Percentiles rank a stretch among this genome's conserved stretches.
Evolutionary conservation across 1,140 invertebrate genomes (phyloP).

Genomic region (Temnothorax longispinosus): DNA sequence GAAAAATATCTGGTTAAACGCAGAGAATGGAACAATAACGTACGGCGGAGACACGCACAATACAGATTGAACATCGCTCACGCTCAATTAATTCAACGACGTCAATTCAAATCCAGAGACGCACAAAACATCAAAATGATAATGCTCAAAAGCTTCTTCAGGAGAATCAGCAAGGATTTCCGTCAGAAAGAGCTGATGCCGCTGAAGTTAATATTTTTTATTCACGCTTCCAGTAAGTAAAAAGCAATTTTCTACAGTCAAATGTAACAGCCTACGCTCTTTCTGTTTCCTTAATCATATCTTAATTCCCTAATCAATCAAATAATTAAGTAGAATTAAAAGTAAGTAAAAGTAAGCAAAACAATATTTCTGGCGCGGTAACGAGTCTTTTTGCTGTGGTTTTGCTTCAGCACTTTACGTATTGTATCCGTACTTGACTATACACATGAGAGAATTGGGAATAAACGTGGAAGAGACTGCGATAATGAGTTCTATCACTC

Average conservation of each 20-base stretch:
- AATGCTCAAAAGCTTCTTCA: conserved; percentile 88
- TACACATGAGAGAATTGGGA: conserved; percentile 94
- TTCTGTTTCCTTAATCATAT: background rate
- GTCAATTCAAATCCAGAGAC: background rate
- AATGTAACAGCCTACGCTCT: background rate
- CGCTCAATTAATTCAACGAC: background rate
- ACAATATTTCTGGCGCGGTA: background rate
- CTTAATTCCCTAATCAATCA: background rate
- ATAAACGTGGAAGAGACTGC: conserved; percentile 94
- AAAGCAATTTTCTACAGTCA: background rate
- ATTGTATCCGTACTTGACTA: conserved; percentile 93
- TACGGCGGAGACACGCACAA: background rate
- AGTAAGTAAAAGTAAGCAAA: background rate
- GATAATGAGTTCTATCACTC: conserved; percentile 94
- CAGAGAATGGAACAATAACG: conserved; percentile 50
- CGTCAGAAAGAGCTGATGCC: conserved; percentile 90
- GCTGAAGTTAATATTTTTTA: conserved; percentile 91
- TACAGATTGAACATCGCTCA: background rate
- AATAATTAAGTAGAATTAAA: background rate
- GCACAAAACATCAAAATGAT: conserved; percentile 83
- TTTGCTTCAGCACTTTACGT: conserved; percentile 89
- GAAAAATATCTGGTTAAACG: background rate
- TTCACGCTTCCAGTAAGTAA: conserved; percentile 91
- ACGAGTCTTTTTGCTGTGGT: background rate
- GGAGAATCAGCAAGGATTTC: conserved; percentile 90